These are phyloP conservation scores for Aphodius granarius DNA, from an alignment of 2,888 invertebrate genomes.

Conservation along the genomic window DNA sequence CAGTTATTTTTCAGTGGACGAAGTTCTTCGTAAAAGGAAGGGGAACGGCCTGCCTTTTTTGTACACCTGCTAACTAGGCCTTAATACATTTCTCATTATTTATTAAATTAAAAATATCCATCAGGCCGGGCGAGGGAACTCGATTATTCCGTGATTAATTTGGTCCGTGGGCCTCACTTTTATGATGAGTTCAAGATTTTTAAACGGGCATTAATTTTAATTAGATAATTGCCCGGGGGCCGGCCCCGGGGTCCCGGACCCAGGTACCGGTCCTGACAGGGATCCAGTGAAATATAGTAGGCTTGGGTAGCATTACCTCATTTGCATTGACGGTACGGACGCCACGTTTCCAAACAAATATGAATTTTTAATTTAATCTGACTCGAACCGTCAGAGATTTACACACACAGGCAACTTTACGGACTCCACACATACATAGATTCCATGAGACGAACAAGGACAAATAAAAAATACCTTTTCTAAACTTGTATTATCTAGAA, in stretches of 20 bases:
- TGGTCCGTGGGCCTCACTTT: conserved; percentile 45
- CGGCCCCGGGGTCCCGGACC: conserved; percentile 34
- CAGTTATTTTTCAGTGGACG: not conserved
- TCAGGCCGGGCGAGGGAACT: conserved; percentile 43
- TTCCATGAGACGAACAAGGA: no score
- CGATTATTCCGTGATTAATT: conserved; percentile 54
- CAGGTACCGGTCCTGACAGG: conserved; percentile 40
- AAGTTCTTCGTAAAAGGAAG: not conserved
- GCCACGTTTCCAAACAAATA: conserved; percentile 28
- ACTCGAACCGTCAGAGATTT: conserved; percentile 7
- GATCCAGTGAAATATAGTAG: conserved; percentile 43
- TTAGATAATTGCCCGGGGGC: conserved; percentile 53
- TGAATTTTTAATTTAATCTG: conserved; percentile 30
- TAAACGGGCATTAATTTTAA: conserved; percentile 55
- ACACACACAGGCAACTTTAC: not conserved
- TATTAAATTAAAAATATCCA: conserved; percentile 56
- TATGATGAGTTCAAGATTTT: conserved; percentile 54
- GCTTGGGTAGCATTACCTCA: conserved; percentile 38
- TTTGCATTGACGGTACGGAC: conserved; percentile 33
- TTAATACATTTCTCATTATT: conserved; percentile 53
- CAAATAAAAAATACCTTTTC: no score
- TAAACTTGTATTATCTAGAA: no score
- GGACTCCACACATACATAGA: not conserved
- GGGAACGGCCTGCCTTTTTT: conserved; percentile 46
- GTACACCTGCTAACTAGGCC: conserved; percentile 52